phyloP scores from a whole-genome alignment of 35 echinoderm and acorn worm genomes.

The Apostichopus japonicus region DNA sequence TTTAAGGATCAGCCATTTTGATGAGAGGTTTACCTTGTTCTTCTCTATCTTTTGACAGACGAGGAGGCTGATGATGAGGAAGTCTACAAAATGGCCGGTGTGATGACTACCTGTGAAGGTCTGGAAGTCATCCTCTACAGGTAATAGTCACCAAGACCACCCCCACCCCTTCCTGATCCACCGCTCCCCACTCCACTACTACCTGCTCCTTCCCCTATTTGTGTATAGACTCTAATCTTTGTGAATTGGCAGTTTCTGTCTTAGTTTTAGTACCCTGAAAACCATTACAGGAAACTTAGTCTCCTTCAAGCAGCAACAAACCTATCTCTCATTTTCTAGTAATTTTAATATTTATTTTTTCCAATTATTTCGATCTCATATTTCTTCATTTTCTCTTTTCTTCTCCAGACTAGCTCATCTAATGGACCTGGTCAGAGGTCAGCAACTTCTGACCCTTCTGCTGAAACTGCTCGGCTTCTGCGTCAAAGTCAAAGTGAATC shows the following conservation, averaged over 20 bases:
- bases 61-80: slow-evolving; percentile 97
- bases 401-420: slow-evolving; percentile 76
- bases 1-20: too few species aligned
- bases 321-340: too few species aligned
- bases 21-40: too few species aligned
- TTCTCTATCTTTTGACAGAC: slow-evolving; percentile 48
- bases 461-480: slow-evolving; percentile 87
- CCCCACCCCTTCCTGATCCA: too few species aligned
- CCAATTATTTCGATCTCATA: background rate
- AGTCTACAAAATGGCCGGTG: slow-evolving; percentile 94
- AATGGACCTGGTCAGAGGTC: slow-evolving; percentile 90
- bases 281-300: too few species aligned
- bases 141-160: slow-evolving; percentile 43
- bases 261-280: too few species aligned
- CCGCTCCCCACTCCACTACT: background rate
- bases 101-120: slow-evolving; percentile 97
- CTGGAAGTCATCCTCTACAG: slow-evolving; percentile 94
- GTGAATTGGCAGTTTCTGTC: too few species aligned
- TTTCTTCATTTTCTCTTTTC: background rate
- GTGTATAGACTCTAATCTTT: too few species aligned
- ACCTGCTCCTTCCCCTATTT: too few species aligned
- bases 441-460: slow-evolving; percentile 84
- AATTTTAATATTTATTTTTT: background rate
- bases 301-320: too few species aligned
- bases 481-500: slow-evolving; percentile 94